These are phyloP conservation scores for Zaprionus lineosus DNA, from an alignment of 2,888 invertebrate genomes.

Conservation along the genomic window DNA sequence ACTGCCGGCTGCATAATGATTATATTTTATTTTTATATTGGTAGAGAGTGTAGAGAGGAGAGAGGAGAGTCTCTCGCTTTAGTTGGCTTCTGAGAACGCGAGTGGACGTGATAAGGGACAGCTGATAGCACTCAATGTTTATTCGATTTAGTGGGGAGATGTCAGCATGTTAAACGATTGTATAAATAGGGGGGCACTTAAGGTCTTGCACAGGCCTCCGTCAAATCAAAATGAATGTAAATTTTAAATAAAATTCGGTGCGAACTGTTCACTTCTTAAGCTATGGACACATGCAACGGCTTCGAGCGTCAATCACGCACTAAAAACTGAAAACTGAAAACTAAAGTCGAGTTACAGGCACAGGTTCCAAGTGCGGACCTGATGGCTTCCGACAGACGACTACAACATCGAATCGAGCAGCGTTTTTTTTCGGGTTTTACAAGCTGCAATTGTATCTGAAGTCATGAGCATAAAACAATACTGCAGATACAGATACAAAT, in stretches of 20 bases:
- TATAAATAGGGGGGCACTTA: not conserved
- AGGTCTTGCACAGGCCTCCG: too few relatives aligned
- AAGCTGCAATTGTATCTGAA: slow-evolving; percentile 45
- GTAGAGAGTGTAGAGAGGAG: not conserved
- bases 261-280: slow-evolving; percentile 3
- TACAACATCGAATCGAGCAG: slow-evolving; percentile 11
- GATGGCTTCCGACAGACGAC: slow-evolving; percentile 21
- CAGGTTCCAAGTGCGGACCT: slow-evolving; percentile 14
- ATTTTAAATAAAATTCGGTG: too few relatives aligned
- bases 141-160: slow-evolving; percentile 7
- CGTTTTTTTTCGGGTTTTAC: slow-evolving; percentile 28
- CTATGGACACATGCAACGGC: slow-evolving; percentile 56
- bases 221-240: too few relatives aligned
- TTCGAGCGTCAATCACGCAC: slow-evolving; percentile 71
- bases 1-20: slow-evolving; percentile 59
- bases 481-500: slow-evolving; percentile 13
- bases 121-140: slow-evolving; percentile 10
- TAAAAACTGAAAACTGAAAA: slow-evolving; percentile 18
- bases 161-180: slow-evolving; percentile 23
- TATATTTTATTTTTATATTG: slow-evolving; percentile 31
- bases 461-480: slow-evolving; percentile 30
- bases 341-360: slow-evolving; percentile 36
- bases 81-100: too few relatives aligned
- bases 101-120: slow-evolving; percentile 32
- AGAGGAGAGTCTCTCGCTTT: too few relatives aligned